Evolutionary conservation across 2,113 vertebrate genomes (phyloP), one percentile per base, ranked within the genome.

Genomic region (Pseudorectes ferrugineus): DNA sequence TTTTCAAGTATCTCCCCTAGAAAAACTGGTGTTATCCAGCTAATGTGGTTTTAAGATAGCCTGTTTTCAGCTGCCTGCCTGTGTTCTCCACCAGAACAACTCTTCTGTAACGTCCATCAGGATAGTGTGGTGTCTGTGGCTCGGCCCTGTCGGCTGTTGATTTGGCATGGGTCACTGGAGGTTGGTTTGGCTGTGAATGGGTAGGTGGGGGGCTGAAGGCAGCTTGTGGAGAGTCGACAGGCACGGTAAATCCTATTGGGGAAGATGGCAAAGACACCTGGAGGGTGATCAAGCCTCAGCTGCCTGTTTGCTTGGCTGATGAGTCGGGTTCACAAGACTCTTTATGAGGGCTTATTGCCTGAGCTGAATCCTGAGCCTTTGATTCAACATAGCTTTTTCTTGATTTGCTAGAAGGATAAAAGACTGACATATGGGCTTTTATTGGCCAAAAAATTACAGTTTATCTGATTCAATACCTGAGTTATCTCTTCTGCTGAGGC

Each of bases 111-210:
- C 9, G 3, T 28, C 38, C 29, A 22, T 58, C n/a, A 36, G 70
- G 54, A 9, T 1, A 23, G 17, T 1, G 9, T 33, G 12, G 14
- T 36, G 20, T 49, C 49, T 78, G 28, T 4, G 4, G 36, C 65
- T 85, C 0, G 0, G 45, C 20, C 0, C 0, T 24, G 12, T 28
- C 5, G 4, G 23, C 38, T 48, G n/a, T 26, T 1, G 1, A 7
- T 48, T 79, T 61, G n/a, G n/a, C 9, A 2, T 17, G 3, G 2
- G 24, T 61, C 21, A 4, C 36, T 61, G 58, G n/a, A 92, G 42
- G 10, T 18, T 54, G 63, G 25, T 23, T 75, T 85, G 58, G 23
- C 71, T 83, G 28, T 2, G 9, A 42, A 11, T 0, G 10, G 20
- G 42, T 33, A 31, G 62, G 25, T 21, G 25, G 25, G 17, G 36